Evolutionary conservation across 2,888 invertebrate genomes (phyloP).

Genomic region (Didymodactylos carnosus): DNA sequence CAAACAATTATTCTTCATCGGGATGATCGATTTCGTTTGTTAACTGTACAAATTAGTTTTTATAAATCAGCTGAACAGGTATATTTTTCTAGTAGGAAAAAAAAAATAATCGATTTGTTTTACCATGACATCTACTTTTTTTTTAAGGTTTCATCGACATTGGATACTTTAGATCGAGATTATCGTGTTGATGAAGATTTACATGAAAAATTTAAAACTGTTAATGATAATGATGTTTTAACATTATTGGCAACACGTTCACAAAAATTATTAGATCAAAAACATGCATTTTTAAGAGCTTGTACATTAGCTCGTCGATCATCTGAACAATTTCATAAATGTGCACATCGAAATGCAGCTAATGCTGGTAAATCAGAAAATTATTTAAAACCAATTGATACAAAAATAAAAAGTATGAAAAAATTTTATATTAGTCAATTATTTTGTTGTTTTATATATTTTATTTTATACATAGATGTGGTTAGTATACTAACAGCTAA

Average conservation of each 20-base stretch:
- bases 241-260: background rate
- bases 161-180: background rate
- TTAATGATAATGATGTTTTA: background rate
- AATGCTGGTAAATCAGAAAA: background rate
- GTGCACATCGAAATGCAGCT: background rate
- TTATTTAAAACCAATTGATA: background rate
- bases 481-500: background rate
- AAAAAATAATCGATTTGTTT: too few relatives aligned
- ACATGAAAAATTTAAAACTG: background rate
- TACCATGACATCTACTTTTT: background rate
- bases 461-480: background rate
- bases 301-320: background rate
- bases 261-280: background rate
- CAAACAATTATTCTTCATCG: conserved; percentile 83
- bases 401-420: background rate
- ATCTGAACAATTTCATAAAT: background rate
- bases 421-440: too few relatives aligned
- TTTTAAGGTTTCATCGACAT: background rate
- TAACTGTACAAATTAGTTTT: conserved; percentile 83
- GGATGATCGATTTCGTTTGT: conserved; percentile 88
- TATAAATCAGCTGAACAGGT: conserved; percentile 94
- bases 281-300: background rate
- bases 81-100: too few relatives aligned
- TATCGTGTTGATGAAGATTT: background rate
- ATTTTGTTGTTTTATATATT: too few relatives aligned